Percentiles rank a stretch among this genome's conserved stretches.
phyloP scores from a whole-genome alignment of 1,140 invertebrate species.

The Gerris buenoi region DNA sequence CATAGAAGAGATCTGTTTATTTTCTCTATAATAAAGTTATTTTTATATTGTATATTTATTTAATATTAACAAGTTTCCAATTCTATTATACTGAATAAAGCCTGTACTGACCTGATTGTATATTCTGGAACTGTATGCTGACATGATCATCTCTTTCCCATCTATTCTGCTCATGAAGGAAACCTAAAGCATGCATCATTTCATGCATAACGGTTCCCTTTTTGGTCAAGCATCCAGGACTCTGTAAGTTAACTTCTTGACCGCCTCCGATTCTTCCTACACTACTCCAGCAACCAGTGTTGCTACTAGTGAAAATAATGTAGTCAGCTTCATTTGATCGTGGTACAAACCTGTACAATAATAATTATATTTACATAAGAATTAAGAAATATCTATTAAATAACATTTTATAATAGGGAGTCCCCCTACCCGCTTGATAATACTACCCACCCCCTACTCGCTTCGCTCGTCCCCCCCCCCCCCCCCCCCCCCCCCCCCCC shows the following conservation, averaged over 20 bases:
- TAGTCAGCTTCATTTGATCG: conserved; percentile 46
- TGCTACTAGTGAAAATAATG: conserved; percentile 44
- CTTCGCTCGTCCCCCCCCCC: no score
- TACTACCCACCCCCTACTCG: no score
- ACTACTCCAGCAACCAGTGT: conserved; percentile 57
- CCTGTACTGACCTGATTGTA: conserved; percentile 42
- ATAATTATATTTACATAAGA: no score
- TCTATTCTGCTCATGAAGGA: conserved; percentile 75
- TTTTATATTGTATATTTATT: no score
- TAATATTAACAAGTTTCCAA: no score
- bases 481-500: no score
- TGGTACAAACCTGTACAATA: conserved; percentile 44
- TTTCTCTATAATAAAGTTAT: no score
- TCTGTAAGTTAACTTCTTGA: conserved; percentile 54
- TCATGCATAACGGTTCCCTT: conserved; percentile 67
- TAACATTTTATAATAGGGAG: no score
- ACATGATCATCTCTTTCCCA: conserved; percentile 62
- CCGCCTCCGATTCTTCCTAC: conserved; percentile 34
- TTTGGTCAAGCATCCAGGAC: conserved; percentile 51
- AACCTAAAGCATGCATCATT: conserved; percentile 69
- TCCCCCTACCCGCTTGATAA: no score
- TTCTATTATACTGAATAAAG: no score
- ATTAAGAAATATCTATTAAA: no score
- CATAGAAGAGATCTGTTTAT: no score
- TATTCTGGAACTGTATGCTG: conserved; percentile 53